Conservation (phyloP, 1,140 invertebrate genomes). For the Cydia amplana region DNA sequence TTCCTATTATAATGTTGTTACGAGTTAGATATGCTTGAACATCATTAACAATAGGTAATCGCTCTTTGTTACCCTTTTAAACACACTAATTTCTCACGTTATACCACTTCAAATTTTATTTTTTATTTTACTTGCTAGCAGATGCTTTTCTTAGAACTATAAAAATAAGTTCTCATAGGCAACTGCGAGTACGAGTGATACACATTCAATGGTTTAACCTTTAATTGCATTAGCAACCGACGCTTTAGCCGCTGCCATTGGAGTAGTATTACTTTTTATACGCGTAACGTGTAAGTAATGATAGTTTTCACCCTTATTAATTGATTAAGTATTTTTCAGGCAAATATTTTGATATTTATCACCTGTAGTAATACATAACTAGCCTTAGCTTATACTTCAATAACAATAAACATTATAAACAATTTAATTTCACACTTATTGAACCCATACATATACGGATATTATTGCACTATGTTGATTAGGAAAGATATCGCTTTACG, state of each 20-base stretch:
- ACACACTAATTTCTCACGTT: not conserved
- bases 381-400: constrained; percentile 40
- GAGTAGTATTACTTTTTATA: not conserved
- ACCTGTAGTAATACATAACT: not conserved
- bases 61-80: no score
- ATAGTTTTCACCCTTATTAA: not conserved
- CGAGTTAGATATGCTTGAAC: no score
- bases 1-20: no score
- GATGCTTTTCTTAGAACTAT: not conserved
- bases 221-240: constrained; percentile 7
- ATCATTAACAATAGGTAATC: no score
- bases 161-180: not conserved
- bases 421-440: constrained; percentile 55
- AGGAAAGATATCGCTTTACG: constrained; percentile 29
- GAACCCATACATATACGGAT: constrained; percentile 21
- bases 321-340: not conserved
- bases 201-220: not conserved
- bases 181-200: not conserved
- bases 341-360: no score
- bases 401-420: constrained; percentile 46
- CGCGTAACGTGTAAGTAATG: not conserved
- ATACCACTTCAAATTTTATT: not conserved
- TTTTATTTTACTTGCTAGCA: not conserved
- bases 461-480: constrained; percentile 16
- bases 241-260: not conserved